phyloP scores from a whole-genome alignment of 2,113 vertebrate species.

The Muntiacus muntjak region DNA sequence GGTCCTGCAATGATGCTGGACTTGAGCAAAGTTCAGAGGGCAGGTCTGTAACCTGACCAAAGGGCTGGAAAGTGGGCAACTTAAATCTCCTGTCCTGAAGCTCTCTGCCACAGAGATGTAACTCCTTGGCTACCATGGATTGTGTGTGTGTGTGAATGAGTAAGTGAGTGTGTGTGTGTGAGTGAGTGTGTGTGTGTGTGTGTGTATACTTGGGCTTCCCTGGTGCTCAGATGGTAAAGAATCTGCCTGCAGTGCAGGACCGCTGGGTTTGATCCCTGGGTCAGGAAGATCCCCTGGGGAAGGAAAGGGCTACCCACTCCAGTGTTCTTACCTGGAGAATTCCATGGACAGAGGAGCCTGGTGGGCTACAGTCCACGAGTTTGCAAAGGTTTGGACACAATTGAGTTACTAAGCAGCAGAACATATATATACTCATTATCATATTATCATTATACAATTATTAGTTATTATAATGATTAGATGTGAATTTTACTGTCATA shows the following conservation, averaged over 20 bases:
- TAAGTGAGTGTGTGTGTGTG: no score
- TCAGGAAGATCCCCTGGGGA: background rate
- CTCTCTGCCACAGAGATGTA: background rate
- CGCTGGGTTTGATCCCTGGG: background rate
- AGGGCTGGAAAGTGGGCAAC: background rate
- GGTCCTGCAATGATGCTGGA: background rate
- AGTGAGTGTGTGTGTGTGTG: no score
- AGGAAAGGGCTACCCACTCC: background rate
- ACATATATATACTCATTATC: background rate
- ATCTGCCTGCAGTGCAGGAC: background rate
- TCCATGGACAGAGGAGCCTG: background rate
- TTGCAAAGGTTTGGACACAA: background rate
- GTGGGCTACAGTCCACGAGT: background rate
- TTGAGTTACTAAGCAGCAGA: background rate
- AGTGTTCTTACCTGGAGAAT: background rate
- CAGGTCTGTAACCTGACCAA: background rate
- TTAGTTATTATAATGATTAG: background rate
- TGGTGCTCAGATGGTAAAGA: background rate
- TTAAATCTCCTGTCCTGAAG: background rate
- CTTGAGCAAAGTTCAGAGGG: background rate
- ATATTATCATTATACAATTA: background rate
- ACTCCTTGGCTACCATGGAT: background rate
- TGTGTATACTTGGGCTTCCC: background rate
- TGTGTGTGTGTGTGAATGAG: no score
- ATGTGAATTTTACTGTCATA: background rate